Evolutionary conservation across 53 echinoderm and acorn worm species (phyloP).

Genomic region (Crossaster papposus): DNA sequence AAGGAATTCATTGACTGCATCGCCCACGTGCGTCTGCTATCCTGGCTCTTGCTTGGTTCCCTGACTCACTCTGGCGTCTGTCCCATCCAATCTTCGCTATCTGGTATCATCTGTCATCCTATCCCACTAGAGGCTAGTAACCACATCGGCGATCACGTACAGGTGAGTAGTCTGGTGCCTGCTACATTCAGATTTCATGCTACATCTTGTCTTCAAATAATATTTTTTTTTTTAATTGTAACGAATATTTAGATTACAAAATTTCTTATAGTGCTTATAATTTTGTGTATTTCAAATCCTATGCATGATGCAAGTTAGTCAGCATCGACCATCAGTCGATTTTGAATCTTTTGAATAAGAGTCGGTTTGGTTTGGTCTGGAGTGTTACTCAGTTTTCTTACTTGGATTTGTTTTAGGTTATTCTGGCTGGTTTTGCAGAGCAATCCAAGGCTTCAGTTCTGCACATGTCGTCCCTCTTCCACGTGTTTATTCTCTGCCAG

Average conservation of each 20-base stretch:
- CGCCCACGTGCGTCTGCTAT: constrained; percentile 91
- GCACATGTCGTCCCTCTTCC: constrained; percentile 97
- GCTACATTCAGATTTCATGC: not conserved
- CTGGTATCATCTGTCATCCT: constrained; percentile 80
- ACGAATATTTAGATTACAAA: no score
- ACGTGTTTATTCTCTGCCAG: constrained; percentile 98
- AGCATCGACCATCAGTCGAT: not conserved
- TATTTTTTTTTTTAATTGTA: no score
- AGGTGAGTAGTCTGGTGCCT: constrained; percentile 16
- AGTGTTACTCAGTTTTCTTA: not conserved
- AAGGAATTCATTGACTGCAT: constrained; percentile 99
- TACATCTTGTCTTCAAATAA: not conserved
- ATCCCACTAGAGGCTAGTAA: constrained; percentile 92
- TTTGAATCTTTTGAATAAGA: not conserved
- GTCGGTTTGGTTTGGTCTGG: not conserved
- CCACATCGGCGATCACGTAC: constrained; percentile 96
- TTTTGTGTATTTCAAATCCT: no score
- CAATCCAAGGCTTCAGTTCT: constrained; percentile 97
- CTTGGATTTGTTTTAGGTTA: constrained; percentile 50
- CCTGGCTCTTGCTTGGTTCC: constrained; percentile 94
- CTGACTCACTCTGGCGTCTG: constrained; percentile 92
- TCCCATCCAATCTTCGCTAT: constrained; percentile 64
- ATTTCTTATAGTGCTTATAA: no score
- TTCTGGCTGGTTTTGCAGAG: constrained; percentile 98
- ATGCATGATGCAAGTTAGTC: not conserved